Evolutionary conservation across 2,113 vertebrate genomes (phyloP), one percentile per base, ranked within the genome.

Genomic region (Sebastes fasciatus): DNA sequence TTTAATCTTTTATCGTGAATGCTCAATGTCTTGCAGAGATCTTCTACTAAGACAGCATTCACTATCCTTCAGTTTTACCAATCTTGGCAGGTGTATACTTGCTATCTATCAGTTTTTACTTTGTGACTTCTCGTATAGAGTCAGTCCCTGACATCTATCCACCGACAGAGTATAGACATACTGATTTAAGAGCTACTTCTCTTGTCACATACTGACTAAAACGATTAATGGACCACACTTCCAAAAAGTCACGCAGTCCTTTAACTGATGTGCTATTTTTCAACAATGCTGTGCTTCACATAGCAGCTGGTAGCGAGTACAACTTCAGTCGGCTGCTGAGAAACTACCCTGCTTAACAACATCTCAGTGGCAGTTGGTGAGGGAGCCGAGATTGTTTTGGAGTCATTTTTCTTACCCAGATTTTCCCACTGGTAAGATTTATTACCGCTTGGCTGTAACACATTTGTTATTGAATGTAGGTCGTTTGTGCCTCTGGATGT

Each of bases 201-300:
- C 63, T 68, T 49, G 7, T 77, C 73, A 54, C 73, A 42, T 5
- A 21, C 78, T 51, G 82, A 74, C 12, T 40, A 3, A 16, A 43
- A 55, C 73, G 74, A 80, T 84, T 64, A 71, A 85, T 83, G 63
- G 6, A 16, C 61, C 45, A 16, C 69, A 55, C 77, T 26, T 60
- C 42, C 61, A 80, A 74, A 91, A 89, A 77, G 83, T 77, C 67
- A 26, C 0, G 77, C 4, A 73, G 77, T 69, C 66, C 74, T 83
- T 67, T 55, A 73, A 74, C 45, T 46, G 49, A 48, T 45, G 13
- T 57, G 75, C 73, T 52, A 84, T 79, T 84, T 78, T 63, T 79
- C 72, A 82, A 13, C 75, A 58, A 49, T 16, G 55, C 69, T 70
- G 66, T 16, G 61, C 45, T 55, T 65, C 63, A 67, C 21, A 5